Evolutionary conservation across 2,113 vertebrate species (phyloP), one percentile per base, ranked within the genome.

Genomic region (Geococcyx californianus): DNA sequence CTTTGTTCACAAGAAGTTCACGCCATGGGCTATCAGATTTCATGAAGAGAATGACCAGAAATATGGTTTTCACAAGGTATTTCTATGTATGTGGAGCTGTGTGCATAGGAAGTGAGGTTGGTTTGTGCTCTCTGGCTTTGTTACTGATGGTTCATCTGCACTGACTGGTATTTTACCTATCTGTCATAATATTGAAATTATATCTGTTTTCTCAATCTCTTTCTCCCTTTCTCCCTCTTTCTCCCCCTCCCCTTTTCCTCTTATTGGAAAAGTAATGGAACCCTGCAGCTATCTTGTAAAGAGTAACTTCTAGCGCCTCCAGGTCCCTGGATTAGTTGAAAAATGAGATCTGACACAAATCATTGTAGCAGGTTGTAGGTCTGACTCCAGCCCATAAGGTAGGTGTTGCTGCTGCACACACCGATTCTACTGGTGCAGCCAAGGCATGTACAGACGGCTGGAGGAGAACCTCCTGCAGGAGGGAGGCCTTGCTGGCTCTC

Each of bases 81-180:
- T 26, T 74, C 10, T 29, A 59, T 42, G 56, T 1, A 1, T 16
- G 5, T 23, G 73, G 33, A 70, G 26, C 76, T 29, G 44, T 7
- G 10, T 40, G 26, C 6, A 2, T 29, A 56, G 44, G n/a, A 33
- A 78, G n/a, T 0, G 0, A 63, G 55, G 51, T 7, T 69, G 33
- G 24, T 72, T 78, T 68, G 81, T 51, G 60, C 36, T 76, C 52
- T 38, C 52, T 68, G 38, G 26, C 38, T 87, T 77, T 63, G 33
- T 56, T 80, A 29, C 86, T 89, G 72, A 24, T 2, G 1, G 49
- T 28, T 63, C n/a, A 24, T 16, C 66, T 68, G 70, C 17, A 4
- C 56, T 17, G 38, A 34, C 16, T 72, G 23, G 3, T 59, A 12
- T 88, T 93, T 36, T 72, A 44, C 29, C 38, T 68, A 29, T 51